Evolutionary conservation across 2,888 invertebrate genomes (phyloP), one percentile per base, ranked within the genome.

Genomic region (Anoplius nigerrimus): DNA sequence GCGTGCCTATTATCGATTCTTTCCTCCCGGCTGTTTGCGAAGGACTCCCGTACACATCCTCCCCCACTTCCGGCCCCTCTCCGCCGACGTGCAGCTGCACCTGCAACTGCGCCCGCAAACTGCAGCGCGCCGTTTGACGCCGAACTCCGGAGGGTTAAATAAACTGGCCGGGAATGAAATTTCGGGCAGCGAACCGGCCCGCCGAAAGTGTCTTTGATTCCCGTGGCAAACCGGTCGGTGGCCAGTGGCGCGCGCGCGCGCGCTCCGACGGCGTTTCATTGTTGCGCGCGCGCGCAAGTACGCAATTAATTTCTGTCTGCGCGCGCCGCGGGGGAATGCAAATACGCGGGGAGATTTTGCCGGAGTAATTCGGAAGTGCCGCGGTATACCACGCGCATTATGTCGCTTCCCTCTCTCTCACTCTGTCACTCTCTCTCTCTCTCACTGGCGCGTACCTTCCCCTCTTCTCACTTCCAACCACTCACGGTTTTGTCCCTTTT

Each of bases 221-320:
- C 81, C 80, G 77, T 69, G 57, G 61, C 63, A 55, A 62, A 55
- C 63, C 52, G 65, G 45, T 27, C 71, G 64, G 55, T 62, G 70
- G 69, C 48, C 76, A 72, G 64, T 74, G 62, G 75, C 64, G 69
- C 56, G 74, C 57, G 72, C 72, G 63, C 55, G 72, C 34, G 56
- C 53, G 46, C 51, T 46, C 70, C 74, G 74, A 80, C 78, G 81
- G 73, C 74, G 79, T 82, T 84, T 82, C 81, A 80, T 82, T 82
- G 81, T 82, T 82, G 79, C 76, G 68, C 78, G 79, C 76, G 68
- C 78, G 80, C 76, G 82, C 86, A 85, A 86, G 83, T 82, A 83
- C 81, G 83, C 85, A 84, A 87, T 87, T 86, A 87, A 86, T 87
- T 85, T 85, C 83, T 80, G 82, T 80, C 83, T 76, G 79, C 69